These are phyloP conservation scores for Heterodera schachtii DNA, from an alignment of 1,140 invertebrate species.

Conservation along the genomic window DNA sequence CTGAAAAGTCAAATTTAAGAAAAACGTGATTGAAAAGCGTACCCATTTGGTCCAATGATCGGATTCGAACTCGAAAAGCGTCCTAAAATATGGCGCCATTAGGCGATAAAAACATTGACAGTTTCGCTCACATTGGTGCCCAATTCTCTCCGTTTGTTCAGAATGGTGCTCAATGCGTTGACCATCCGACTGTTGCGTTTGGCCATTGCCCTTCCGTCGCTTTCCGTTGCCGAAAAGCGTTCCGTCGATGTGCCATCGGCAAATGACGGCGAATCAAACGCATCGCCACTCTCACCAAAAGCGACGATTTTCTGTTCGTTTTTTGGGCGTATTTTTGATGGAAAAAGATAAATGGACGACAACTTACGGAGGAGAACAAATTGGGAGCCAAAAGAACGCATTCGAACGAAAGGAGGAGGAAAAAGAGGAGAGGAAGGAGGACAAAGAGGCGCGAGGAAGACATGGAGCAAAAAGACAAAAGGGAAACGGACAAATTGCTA, in stretches of 20 bases:
- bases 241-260: background rate
- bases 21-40: background rate
- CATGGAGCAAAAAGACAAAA: too few species aligned
- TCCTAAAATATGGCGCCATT: background rate
- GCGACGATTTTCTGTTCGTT: background rate
- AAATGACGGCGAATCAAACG: background rate
- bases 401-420: background rate
- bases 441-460: background rate
- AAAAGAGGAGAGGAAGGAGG: background rate
- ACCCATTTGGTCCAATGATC: conserved; percentile 5
- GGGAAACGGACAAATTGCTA: too few species aligned
- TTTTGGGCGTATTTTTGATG: background rate
- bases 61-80: background rate
- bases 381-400: background rate
- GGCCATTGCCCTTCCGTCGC: background rate
- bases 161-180: background rate
- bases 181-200: background rate
- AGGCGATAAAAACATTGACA: background rate
- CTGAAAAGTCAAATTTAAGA: background rate
- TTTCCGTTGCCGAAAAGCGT: background rate
- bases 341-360: background rate
- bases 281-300: background rate
- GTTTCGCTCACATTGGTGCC: background rate
- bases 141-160: conserved; percentile 1
- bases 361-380: background rate